Evolutionary conservation across 92 coral and sea anemone species (phyloP).

Genomic region (Epizoanthus illoricatus): DNA sequence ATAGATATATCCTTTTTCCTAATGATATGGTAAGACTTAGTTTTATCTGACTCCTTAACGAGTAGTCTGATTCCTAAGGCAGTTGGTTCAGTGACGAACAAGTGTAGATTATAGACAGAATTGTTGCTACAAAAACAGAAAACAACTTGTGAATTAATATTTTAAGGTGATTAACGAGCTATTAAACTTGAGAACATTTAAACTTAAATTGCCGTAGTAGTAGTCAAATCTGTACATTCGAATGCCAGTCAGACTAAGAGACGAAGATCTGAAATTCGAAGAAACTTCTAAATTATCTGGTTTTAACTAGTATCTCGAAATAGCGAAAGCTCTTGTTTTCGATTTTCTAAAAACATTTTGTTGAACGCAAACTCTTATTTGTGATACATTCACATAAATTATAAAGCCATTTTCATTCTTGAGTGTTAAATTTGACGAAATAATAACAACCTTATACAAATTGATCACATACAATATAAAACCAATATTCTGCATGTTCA

Average conservation of each 20-base stretch:
- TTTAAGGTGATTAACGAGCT: neutral
- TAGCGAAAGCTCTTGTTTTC: neutral
- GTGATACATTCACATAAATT: neutral
- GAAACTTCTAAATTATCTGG: neutral
- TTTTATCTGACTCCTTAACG: neutral
- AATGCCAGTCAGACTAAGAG: neutral
- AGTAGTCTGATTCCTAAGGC: neutral
- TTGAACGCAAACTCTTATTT: neutral
- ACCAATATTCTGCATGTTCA: neutral
- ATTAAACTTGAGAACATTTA: neutral
- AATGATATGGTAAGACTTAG: too few species aligned
- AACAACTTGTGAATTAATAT: neutral
- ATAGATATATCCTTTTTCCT: too few species aligned
- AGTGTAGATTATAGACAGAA: neutral
- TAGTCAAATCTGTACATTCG: neutral
- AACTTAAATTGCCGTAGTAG: neutral
- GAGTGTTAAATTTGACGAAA: neutral
- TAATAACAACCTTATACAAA: too few species aligned
- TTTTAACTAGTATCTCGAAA: neutral
- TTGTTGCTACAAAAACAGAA: neutral
- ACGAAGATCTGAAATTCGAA: neutral
- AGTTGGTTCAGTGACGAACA: neutral
- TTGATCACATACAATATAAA: too few species aligned
- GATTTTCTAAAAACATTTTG: neutral
- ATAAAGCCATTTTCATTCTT: neutral